These are phyloP conservation scores for Leptopterna dolabrata DNA, from an alignment of 2,888 invertebrate genomes.

Conservation along the genomic window DNA sequence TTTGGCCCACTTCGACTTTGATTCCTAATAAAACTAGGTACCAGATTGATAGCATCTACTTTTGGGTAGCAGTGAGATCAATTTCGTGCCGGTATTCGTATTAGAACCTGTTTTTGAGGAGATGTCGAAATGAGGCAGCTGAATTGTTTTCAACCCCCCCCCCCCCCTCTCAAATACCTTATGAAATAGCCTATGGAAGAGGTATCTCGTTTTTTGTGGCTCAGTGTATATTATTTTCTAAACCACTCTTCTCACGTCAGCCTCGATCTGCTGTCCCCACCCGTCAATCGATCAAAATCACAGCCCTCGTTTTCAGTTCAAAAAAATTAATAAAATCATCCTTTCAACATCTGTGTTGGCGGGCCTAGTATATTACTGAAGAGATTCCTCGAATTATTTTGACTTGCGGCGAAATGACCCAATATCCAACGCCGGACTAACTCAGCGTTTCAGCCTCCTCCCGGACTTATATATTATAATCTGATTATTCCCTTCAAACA, in stretches of 20 bases:
- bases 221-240: constrained; percentile 7
- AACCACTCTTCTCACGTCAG: not conserved
- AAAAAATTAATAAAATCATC: not conserved
- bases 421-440: not conserved
- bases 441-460: not conserved
- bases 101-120: not conserved
- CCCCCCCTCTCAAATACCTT: too few relatives aligned
- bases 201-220: not conserved
- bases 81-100: too few relatives aligned
- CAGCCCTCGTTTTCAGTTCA: not conserved
- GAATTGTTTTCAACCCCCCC: not conserved
- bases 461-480: not conserved
- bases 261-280: constrained; percentile 19
- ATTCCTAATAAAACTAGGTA: too few relatives aligned
- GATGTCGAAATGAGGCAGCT: not conserved
- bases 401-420: not conserved
- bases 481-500: not conserved
- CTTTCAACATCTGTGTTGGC: not conserved
- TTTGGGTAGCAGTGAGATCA: too few relatives aligned
- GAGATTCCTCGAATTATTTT: not conserved
- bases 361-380: not conserved
- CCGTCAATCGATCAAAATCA: not conserved
- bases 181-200: not conserved
- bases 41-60: too few relatives aligned
- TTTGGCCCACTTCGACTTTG: too few relatives aligned